Evolutionary conservation across 2,888 invertebrate genomes (phyloP).

Genomic region (Spialia ferax): DNA sequence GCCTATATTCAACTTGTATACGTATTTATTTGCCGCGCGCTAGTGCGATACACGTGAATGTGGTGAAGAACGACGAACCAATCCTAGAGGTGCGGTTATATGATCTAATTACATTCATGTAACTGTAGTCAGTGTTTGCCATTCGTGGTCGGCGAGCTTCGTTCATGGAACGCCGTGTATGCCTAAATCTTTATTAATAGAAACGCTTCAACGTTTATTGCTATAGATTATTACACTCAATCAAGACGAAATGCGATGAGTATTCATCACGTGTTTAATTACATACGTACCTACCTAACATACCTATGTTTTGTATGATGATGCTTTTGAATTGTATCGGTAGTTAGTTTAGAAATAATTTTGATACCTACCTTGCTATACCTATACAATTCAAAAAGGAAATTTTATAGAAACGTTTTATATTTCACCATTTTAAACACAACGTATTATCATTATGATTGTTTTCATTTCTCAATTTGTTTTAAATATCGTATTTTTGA

Average conservation of each 20-base stretch:
- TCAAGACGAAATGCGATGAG: neutral
- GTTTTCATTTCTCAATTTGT: neutral
- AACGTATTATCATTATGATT: too few species aligned
- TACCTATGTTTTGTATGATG: too few species aligned
- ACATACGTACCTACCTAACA: neutral
- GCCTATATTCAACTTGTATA: neutral
- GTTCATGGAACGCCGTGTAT: constrained; percentile 41
- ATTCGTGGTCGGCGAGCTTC: constrained; percentile 38
- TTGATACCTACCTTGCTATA: too few species aligned
- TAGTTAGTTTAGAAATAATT: neutral
- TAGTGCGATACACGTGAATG: constrained; percentile 35
- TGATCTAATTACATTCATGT: constrained; percentile 41
- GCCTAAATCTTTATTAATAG: constrained; percentile 48
- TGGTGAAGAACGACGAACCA: constrained; percentile 39
- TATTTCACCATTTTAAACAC: too few species aligned
- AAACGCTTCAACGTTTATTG: constrained; percentile 1
- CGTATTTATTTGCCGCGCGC: constrained; percentile 21
- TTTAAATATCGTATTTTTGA: neutral
- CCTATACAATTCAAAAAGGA: too few species aligned
- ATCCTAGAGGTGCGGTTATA: constrained; percentile 39
- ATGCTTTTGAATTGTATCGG: too few species aligned
- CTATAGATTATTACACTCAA: neutral
- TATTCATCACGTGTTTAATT: neutral
- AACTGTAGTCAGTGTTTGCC: constrained; percentile 38
- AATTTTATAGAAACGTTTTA: too few species aligned